Percentiles rank a stretch among this genome's conserved stretches.
Conservation (phyloP, 2,113 vertebrate species). For the Anolis sagrei region DNA sequence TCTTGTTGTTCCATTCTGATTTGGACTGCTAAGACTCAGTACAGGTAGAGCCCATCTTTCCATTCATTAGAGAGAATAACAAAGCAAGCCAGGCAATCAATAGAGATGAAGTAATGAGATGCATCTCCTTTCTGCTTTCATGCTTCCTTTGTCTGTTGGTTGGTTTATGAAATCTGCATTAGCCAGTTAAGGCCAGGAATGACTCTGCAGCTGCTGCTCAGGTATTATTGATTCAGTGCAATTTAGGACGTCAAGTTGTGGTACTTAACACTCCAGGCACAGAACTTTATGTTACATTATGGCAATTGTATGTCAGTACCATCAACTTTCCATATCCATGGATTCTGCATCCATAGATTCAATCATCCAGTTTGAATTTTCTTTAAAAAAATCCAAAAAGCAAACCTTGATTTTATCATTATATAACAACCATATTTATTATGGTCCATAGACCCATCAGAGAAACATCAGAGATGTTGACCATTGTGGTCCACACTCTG, state of each 20-base stretch:
- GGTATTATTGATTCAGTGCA: not conserved
- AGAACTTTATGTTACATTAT: not conserved
- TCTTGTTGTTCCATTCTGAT: not conserved
- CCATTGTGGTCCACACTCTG: no score
- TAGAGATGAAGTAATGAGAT: not conserved
- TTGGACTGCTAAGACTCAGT: not conserved
- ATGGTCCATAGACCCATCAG: no score
- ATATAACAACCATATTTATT: no score
- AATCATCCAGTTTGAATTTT: no score
- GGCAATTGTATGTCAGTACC: not conserved
- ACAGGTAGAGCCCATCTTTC: not conserved
- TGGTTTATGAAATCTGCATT: not conserved
- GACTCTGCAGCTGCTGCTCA: not conserved
- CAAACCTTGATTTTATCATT: no score
- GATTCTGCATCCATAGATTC: no score
- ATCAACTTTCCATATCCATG: no score
- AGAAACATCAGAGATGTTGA: no score
- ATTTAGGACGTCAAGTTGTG: not conserved
- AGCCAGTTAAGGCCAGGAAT: not conserved
- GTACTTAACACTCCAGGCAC: not conserved
- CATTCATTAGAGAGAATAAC: not conserved
- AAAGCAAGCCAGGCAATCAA: not conserved
- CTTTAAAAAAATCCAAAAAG: no score
- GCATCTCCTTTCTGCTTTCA: not conserved
- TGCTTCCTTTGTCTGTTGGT: not conserved